Evolutionary conservation across 2,113 vertebrate genomes (phyloP).

Genomic region (Lutjanus erythropterus): DNA sequence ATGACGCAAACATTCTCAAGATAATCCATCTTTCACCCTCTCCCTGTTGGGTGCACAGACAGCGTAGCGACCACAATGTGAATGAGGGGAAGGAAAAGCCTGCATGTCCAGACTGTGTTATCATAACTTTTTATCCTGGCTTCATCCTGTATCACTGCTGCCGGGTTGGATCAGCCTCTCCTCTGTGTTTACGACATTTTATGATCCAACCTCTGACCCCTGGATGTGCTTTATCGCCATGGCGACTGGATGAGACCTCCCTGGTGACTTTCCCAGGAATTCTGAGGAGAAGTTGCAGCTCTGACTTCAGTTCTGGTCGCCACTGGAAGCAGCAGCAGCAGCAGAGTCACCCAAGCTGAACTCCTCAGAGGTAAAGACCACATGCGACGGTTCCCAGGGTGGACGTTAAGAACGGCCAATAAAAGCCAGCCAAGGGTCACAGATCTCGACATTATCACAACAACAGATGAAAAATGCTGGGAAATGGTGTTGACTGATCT

Average conservation of each 20-base stretch:
- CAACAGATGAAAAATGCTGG: constrained; percentile 52
- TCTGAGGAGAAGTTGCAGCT: constrained; percentile 4
- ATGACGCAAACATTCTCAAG: constrained; percentile 1
- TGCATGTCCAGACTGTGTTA: constrained; percentile 49
- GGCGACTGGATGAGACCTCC: constrained; percentile 48
- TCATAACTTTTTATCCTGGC: constrained; percentile 52
- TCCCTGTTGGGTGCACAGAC: constrained; percentile 6
- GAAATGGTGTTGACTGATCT: constrained; percentile 14
- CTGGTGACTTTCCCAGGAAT: constrained; percentile 69
- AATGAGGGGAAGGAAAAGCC: constrained; percentile 40
- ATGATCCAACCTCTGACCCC: constrained; percentile 63
- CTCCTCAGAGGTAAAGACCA: constrained; percentile 20
- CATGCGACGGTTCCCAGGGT: constrained; percentile 62
- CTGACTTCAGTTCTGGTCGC: constrained; percentile 33
- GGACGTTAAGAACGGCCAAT: constrained; percentile 24
- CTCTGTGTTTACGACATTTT: constrained; percentile 59
- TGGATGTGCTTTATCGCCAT: constrained; percentile 52
- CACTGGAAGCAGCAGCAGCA: background rate
- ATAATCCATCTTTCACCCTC: background rate
- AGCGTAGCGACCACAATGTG: constrained; percentile 11
- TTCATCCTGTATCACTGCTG: constrained; percentile 38
- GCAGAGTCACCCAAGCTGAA: constrained; percentile 19
- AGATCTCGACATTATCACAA: constrained; percentile 42
- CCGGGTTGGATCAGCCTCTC: constrained; percentile 11
- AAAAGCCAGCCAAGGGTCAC: constrained; percentile 51